These are phyloP conservation scores for Drosophila macrospina DNA, from an alignment of 2,888 invertebrate genomes.

Conservation along the genomic window DNA sequence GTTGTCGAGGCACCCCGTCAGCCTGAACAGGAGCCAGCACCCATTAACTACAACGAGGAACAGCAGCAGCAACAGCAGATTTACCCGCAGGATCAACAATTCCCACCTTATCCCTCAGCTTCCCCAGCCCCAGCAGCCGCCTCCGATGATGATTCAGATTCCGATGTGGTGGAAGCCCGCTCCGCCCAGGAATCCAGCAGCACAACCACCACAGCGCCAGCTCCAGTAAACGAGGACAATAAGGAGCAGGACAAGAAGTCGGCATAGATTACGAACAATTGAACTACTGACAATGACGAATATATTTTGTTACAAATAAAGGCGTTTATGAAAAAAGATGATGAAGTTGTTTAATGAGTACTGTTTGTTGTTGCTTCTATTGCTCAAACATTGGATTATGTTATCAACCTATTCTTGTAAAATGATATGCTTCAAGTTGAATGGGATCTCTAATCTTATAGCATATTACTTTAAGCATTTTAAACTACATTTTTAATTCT, in stretches of 20 bases:
- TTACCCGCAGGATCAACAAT: conserved; percentile 73
- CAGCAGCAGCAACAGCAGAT: conserved; percentile 48
- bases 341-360: too few species aligned
- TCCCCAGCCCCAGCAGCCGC: conserved; percentile 33
- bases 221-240: conserved; percentile 60
- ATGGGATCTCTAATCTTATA: too few species aligned
- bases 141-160: conserved; percentile 52
- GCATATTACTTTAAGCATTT: too few species aligned
- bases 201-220: conserved; percentile 65
- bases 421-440: too few species aligned
- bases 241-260: conserved; percentile 53
- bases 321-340: background rate
- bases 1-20: conserved; percentile 74
- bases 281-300: conserved; percentile 10
- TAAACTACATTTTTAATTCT: too few species aligned
- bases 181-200: conserved; percentile 53
- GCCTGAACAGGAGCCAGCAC: conserved; percentile 67
- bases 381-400: too few species aligned
- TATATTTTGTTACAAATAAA: conserved; percentile 38
- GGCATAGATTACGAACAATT: conserved; percentile 43
- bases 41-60: conserved; percentile 73
- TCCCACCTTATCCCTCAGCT: conserved; percentile 68
- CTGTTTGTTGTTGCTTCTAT: too few species aligned
- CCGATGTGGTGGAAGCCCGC: conserved; percentile 81
- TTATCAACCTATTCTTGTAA: too few species aligned